Evolutionary conservation across 2,797 vertebrate species (phyloP).

Genomic region (Lutjanus argentimaculatus): DNA sequence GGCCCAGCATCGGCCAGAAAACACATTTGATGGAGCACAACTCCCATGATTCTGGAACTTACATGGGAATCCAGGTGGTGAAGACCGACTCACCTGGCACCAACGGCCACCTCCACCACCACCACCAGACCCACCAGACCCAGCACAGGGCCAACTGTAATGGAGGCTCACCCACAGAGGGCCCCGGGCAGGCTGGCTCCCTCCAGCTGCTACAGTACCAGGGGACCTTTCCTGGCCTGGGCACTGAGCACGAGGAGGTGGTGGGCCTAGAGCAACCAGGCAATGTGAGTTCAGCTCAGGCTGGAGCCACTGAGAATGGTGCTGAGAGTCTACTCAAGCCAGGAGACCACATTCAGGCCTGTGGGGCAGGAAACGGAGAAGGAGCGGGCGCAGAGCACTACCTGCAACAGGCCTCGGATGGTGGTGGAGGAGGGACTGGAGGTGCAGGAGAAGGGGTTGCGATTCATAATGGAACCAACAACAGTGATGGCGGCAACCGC

Average conservation of each 20-base stretch:
- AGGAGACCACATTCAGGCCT: slow-evolving; percentile 93
- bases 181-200: slow-evolving; percentile 83
- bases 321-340: slow-evolving; percentile 92
- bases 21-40: slow-evolving; percentile 88
- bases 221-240: slow-evolving; percentile 92
- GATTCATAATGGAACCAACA: slow-evolving; percentile 85
- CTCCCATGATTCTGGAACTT: slow-evolving; percentile 83
- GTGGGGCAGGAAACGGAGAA: slow-evolving; percentile 87
- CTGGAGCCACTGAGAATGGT: slow-evolving; percentile 81
- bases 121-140: slow-evolving; percentile 83
- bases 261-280: slow-evolving; percentile 91
- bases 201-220: slow-evolving; percentile 98
- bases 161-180: slow-evolving; percentile 91
- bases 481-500: slow-evolving; percentile 70
- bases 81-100: slow-evolving; percentile 92
- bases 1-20: slow-evolving; percentile 84
- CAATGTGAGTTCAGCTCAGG: slow-evolving; percentile 73
- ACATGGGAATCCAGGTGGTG: slow-evolving; percentile 89
- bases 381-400: slow-evolving; percentile 90
- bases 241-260: slow-evolving; percentile 93
- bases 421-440: slow-evolving; percentile 78
- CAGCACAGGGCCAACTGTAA: slow-evolving; percentile 94
- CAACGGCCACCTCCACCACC: slow-evolving; percentile 85
- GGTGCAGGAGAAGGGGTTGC: slow-evolving; percentile 74
- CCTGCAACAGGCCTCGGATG: slow-evolving; percentile 87